Evolutionary conservation across 2,888 invertebrate genomes (phyloP), one percentile per base, ranked within the genome.

Genomic region (Xestia sexstrigata): DNA sequence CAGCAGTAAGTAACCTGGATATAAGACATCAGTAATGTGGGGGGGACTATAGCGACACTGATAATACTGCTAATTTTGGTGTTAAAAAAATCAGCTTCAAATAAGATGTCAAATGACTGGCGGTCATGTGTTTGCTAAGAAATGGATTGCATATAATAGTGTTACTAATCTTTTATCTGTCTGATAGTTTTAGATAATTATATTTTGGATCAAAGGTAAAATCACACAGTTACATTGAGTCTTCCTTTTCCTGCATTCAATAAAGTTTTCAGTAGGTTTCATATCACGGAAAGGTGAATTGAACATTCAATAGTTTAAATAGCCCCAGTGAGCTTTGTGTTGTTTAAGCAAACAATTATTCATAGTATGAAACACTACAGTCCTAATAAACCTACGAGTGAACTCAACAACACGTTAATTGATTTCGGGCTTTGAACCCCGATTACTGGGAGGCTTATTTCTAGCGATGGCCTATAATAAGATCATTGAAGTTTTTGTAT

Each of bases 321-420:
- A 55, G 13, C 6, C 13, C n/a, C n/a, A 45, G 5, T 17, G 17
- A n/a, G 13, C 13, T 78, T 17, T 78, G 17, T 20, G 6, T 17
- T 58, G 13, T n/a, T 78, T 7, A 60, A 8, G 9, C n/a, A n/a
- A 58, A 76, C 8, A 39, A 58, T 67, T 45, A 58, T 26, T 39
- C 6, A 8, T 3, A 30, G 9, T 39, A 35, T n/a, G 6, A 17
- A 8, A 58, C 26, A 67, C 20, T 68, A 42, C 15, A n/a, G 23
- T 58, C 7, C 23, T 23, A 17, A 49, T 20, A 20, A n/a, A 30
- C 9, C 11, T 39, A 47, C 47, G 11, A 68, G 23, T 62, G 30
- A 62, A 30, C 3, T 78, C 3, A 47, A 20, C 7, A 26, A 20
- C 5, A 8, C 35, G 45, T 39, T 65, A 42, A 49, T n/a, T 58